These are phyloP conservation scores for Sycobia sp. DNA, from an alignment of 1,140 invertebrate genomes.

Conservation along the genomic window DNA sequence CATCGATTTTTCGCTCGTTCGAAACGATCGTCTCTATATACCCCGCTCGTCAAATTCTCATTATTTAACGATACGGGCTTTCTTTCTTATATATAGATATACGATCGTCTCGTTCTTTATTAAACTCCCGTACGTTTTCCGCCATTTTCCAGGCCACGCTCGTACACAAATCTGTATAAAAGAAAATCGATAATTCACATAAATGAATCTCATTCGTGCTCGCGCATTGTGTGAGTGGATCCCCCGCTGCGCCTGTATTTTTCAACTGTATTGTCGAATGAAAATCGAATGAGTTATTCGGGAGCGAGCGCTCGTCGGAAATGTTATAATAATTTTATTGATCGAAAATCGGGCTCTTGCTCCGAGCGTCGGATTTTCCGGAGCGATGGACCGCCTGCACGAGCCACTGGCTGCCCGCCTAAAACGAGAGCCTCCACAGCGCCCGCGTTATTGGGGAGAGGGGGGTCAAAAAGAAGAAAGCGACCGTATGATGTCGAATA, in stretches of 20 bases:
- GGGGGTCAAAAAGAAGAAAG: background rate
- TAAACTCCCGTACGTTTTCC: no score
- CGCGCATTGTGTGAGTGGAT: slow-evolving; percentile 39
- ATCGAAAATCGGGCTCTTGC: slow-evolving; percentile 44
- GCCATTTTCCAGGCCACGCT: no score
- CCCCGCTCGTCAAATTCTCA: no score
- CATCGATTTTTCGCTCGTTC: slow-evolving; percentile 35
- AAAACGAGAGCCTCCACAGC: slow-evolving; percentile 51
- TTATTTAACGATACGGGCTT: slow-evolving; percentile 9
- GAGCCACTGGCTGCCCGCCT: slow-evolving; percentile 44
- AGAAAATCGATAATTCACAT: slow-evolving; percentile 41
- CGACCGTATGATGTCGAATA: no score
- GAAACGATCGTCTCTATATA: slow-evolving; percentile 24
- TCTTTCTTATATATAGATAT: no score
- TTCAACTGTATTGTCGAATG: no score
- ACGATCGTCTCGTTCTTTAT: no score
- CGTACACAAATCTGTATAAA: no score
- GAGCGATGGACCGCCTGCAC: slow-evolving; percentile 42
- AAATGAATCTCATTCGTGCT: slow-evolving; percentile 43
- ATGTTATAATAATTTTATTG: slow-evolving; percentile 51
- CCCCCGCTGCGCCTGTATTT: no score
- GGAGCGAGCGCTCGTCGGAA: no score
- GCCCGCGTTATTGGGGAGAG: no score
- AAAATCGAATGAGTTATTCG: no score
- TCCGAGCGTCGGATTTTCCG: background rate